Conservation (phyloP, 2,888 invertebrate species). For the Aleiodes testaceus region DNA sequence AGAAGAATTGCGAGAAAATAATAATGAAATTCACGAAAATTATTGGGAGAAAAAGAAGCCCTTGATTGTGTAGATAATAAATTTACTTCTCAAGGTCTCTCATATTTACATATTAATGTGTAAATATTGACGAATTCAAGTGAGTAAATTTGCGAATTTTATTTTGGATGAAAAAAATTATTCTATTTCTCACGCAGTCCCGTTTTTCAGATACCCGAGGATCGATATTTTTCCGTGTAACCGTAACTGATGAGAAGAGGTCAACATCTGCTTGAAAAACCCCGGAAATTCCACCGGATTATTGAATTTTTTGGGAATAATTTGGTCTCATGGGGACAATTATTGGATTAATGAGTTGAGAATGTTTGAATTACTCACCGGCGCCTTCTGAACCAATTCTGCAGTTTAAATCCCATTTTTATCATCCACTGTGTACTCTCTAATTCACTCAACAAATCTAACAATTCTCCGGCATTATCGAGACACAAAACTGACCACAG, state of each 20-base stretch:
- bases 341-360: too few species aligned
- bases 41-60: too few species aligned
- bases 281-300: constrained; percentile 3
- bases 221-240: constrained; percentile 45
- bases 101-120: too few species aligned
- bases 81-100: too few species aligned
- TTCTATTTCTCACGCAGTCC: constrained; percentile 31
- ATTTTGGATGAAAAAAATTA: constrained; percentile 1
- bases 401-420: constrained; percentile 45
- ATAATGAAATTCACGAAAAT: neutral
- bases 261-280: constrained; percentile 5
- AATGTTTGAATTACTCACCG: constrained; percentile 37
- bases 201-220: constrained; percentile 37
- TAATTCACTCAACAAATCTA: constrained; percentile 28
- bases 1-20: too few species aligned
- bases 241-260: constrained; percentile 32
- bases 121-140: too few species aligned
- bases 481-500: constrained; percentile 18
- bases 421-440: neutral
- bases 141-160: too few species aligned
- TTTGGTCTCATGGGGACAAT: too few species aligned
- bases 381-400: constrained; percentile 39
- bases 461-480: constrained; percentile 26
- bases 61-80: too few species aligned
- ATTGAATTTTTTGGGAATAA: too few species aligned